Evolutionary conservation across 2,113 vertebrate genomes (phyloP).

Genomic region (Damaliscus lunatus): DNA sequence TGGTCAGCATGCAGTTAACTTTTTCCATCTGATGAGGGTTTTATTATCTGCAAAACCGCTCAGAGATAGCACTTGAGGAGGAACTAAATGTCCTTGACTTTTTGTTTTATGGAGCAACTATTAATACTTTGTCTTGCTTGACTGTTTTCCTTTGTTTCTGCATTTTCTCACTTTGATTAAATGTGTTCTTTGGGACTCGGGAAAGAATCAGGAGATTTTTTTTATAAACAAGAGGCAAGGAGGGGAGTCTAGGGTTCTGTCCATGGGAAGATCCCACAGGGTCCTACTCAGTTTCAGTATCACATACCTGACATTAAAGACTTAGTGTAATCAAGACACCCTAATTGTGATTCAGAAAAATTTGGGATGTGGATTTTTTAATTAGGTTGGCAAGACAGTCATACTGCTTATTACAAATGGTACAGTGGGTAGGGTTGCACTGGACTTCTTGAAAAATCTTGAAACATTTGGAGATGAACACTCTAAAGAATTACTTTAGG

Average conservation of each 20-base stretch:
- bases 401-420: neutral
- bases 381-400: neutral
- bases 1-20: neutral
- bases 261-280: neutral
- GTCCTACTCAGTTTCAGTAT: neutral
- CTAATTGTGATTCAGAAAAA: neutral
- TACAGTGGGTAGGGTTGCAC: fast-evolving
- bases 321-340: neutral
- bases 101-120: neutral
- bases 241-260: neutral
- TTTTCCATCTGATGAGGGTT: neutral
- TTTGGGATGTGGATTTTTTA: neutral
- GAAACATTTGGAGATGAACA: neutral
- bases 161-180: neutral
- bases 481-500: neutral
- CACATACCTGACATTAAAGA: neutral
- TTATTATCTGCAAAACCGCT: neutral
- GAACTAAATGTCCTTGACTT: neutral
- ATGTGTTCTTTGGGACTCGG: fast-evolving
- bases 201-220: neutral
- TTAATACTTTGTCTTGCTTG: neutral
- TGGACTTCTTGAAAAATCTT: neutral
- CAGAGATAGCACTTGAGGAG: neutral
- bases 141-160: neutral
- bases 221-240: neutral